Percentiles rank a stretch among this genome's conserved stretches.
Evolutionary conservation across 2,888 invertebrate genomes (phyloP).

Genomic region (Leptinotarsa haldemani): DNA sequence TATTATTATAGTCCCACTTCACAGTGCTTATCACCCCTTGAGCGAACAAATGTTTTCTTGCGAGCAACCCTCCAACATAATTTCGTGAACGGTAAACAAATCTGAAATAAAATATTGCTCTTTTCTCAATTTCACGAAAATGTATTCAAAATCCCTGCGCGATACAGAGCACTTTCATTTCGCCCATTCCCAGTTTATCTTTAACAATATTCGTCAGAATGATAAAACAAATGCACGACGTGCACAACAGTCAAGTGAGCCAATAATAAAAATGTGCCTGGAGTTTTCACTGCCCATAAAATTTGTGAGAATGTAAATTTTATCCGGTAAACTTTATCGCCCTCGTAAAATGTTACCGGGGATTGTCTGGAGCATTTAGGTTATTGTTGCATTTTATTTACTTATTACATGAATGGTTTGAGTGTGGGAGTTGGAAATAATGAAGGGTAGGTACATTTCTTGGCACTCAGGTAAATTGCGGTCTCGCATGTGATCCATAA

Average conservation of each 20-base stretch:
- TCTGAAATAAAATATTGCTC: not conserved
- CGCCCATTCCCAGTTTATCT: slow-evolving; percentile 27
- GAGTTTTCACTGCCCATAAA: slow-evolving; percentile 58
- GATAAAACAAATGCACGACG: slow-evolving; percentile 51
- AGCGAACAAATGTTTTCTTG: no score
- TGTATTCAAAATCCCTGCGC: slow-evolving; percentile 2
- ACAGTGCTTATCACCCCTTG: no score
- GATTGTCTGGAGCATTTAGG: slow-evolving; percentile 46
- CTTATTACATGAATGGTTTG: slow-evolving; percentile 29
- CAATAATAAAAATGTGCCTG: slow-evolving; percentile 54
- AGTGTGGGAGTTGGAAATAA: slow-evolving; percentile 9
- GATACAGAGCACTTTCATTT: slow-evolving; percentile 11
- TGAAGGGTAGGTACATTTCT: not conserved
- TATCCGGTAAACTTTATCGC: slow-evolving; percentile 56
- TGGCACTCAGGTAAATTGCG: slow-evolving; percentile 13
- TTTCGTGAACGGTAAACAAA: not conserved
- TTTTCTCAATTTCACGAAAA: slow-evolving; percentile 1
- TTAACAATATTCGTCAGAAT: slow-evolving; percentile 49
- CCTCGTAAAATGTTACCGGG: slow-evolving; percentile 49
- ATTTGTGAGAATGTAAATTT: slow-evolving; percentile 60
- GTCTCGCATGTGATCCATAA: slow-evolving; percentile 19
- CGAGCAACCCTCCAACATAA: not conserved
- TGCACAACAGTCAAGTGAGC: slow-evolving; percentile 46
- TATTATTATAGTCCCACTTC: no score
- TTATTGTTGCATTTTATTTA: slow-evolving; percentile 49